Conservation (phyloP, 2,113 vertebrate species). For the Colaptes auratus region DNA sequence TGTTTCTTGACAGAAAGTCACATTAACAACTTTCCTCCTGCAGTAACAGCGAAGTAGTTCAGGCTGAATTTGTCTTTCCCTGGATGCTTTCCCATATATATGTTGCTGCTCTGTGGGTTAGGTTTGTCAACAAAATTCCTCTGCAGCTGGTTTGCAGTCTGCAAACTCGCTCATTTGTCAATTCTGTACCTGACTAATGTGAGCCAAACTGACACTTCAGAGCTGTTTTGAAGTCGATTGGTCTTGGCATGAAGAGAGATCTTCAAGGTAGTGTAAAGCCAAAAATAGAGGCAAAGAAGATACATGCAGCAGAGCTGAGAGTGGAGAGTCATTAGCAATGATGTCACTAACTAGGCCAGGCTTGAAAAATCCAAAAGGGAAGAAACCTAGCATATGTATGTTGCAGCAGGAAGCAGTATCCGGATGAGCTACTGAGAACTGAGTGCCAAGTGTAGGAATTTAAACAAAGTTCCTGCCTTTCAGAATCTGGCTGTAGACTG, state of each 20-base stretch:
- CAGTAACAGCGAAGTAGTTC: neutral
- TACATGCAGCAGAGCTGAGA: neutral
- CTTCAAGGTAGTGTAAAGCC: neutral
- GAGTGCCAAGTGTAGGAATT: neutral
- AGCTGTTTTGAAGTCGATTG: neutral
- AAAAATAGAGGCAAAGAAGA: slow-evolving; percentile 20
- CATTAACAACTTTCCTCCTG: neutral
- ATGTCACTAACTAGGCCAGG: neutral
- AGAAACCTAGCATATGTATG: neutral
- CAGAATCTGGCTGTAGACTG: neutral
- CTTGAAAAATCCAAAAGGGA: neutral
- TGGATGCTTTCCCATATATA: neutral
- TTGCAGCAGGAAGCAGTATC: neutral
- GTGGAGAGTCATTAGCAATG: slow-evolving; percentile 1
- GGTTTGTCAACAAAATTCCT: neutral
- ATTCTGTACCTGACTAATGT: neutral
- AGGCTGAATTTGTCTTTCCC: neutral
- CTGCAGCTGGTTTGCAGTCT: neutral
- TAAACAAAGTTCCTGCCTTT: neutral
- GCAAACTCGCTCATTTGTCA: neutral
- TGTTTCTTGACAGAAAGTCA: slow-evolving; percentile 35
- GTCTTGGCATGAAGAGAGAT: neutral
- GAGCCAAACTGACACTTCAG: neutral
- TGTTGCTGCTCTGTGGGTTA: neutral
- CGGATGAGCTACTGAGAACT: neutral